phyloP scores from a whole-genome alignment of 1,140 invertebrate species.

The Bombus huntii region DNA sequence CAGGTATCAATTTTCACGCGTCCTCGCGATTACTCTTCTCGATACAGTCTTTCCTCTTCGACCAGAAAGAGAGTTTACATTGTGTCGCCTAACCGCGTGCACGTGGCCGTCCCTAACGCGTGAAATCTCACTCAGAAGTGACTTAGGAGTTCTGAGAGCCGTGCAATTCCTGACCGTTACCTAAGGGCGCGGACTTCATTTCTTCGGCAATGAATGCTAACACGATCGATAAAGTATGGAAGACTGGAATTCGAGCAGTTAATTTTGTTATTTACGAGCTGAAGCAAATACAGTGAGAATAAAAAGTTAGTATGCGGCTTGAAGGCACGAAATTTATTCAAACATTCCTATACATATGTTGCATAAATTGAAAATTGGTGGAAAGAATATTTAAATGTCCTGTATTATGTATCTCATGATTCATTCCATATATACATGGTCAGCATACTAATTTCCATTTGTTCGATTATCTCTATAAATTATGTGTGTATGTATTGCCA shows the following conservation, averaged over 20 bases:
- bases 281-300: too few relatives aligned
- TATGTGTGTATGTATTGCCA: background rate
- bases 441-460: background rate
- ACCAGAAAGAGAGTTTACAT: background rate
- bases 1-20: slow-evolving; percentile 56
- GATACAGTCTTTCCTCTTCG: background rate
- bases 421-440: too few relatives aligned
- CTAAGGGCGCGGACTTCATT: background rate
- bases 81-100: background rate
- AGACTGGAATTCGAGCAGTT: background rate
- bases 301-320: too few relatives aligned
- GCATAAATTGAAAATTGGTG: too few relatives aligned
- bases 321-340: too few relatives aligned
- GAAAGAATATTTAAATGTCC: too few relatives aligned
- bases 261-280: background rate
- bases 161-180: slow-evolving; percentile 15
- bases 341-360: too few relatives aligned
- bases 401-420: too few relatives aligned
- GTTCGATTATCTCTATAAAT: background rate
- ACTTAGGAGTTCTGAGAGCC: slow-evolving; percentile 2
- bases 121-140: slow-evolving; percentile 31
- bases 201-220: background rate
- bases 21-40: slow-evolving; percentile 16
- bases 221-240: background rate
- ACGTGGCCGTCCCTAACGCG: background rate